Conservation (phyloP, 2,797 vertebrate species). For the Labroides dimidiatus region DNA sequence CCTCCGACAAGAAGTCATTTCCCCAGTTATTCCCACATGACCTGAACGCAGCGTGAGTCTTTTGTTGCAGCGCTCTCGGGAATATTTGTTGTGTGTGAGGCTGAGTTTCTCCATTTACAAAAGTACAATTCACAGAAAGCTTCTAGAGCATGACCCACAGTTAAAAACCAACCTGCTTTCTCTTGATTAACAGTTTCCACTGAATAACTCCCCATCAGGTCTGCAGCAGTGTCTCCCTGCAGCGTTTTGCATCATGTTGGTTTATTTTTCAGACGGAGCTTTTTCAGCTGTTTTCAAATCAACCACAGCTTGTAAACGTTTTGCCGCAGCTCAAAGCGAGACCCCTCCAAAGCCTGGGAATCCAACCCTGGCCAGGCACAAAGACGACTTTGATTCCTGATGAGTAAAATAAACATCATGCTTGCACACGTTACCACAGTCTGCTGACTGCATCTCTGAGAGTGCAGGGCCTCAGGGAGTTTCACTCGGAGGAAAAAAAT, state of each 20-base stretch:
- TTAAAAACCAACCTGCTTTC: not conserved
- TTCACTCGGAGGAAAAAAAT: constrained; percentile 42
- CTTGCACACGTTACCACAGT: constrained; percentile 77
- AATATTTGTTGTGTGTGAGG: constrained; percentile 6
- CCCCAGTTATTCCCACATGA: constrained; percentile 5
- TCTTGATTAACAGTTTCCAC: constrained; percentile 6
- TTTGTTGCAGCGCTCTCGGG: constrained; percentile 8
- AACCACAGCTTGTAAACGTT: constrained; percentile 48
- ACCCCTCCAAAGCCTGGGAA: constrained; percentile 56
- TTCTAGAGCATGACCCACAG: not conserved
- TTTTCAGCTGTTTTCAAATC: constrained; percentile 54
- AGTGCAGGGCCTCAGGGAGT: constrained; percentile 62
- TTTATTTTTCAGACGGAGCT: constrained; percentile 11
- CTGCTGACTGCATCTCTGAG: constrained; percentile 74
- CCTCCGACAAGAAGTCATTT: constrained; percentile 5
- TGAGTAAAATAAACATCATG: constrained; percentile 79
- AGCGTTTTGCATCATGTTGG: not conserved
- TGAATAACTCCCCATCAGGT: not conserved
- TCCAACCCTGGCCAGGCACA: constrained; percentile 56
- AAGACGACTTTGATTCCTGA: constrained; percentile 75
- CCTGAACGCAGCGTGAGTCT: constrained; percentile 9
- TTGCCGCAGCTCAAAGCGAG: constrained; percentile 58
- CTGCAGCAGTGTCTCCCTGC: constrained; percentile 10
- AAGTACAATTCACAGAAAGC: not conserved
- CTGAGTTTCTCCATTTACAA: not conserved